phyloP scores from a whole-genome alignment of 2,888 invertebrate species.

The Hypolimnas misippus region DNA sequence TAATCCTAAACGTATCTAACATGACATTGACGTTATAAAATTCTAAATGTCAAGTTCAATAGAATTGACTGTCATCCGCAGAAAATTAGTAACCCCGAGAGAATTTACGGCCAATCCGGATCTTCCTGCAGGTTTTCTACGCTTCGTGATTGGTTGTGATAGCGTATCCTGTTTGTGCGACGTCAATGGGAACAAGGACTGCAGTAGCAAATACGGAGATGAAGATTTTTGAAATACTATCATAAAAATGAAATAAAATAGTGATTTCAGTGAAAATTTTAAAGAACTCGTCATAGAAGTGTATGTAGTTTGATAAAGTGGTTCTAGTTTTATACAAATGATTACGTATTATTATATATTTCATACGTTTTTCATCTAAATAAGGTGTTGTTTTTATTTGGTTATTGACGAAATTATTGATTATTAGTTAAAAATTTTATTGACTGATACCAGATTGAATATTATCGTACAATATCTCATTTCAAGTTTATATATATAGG shows the following conservation, averaged over 20 bases:
- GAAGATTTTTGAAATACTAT: constrained; percentile 37
- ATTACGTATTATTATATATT: constrained; percentile 21
- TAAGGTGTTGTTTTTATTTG: constrained; percentile 48
- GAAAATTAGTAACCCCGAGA: constrained; percentile 25
- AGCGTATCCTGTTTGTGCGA: constrained; percentile 37
- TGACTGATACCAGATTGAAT: not conserved
- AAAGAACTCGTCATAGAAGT: constrained; percentile 29
- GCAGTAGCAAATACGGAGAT: constrained; percentile 40
- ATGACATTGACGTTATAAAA: constrained; percentile 34
- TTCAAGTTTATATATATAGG: not conserved
- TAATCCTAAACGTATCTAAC: constrained; percentile 19
- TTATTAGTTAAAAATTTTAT: constrained; percentile 41
- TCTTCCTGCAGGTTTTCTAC: constrained; percentile 31
- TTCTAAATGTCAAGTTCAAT: constrained; percentile 38
- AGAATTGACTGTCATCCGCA: constrained; percentile 33
- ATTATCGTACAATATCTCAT: not conserved
- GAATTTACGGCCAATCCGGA: constrained; percentile 41
- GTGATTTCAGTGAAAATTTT: constrained; percentile 33
- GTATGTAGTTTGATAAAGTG: constrained; percentile 30
- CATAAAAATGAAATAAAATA: constrained; percentile 28
- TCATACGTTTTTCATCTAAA: constrained; percentile 27
- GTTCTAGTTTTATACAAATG: constrained; percentile 10
- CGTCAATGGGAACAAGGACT: constrained; percentile 40
- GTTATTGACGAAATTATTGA: constrained; percentile 51
- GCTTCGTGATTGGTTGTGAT: constrained; percentile 36